These are phyloP conservation scores for Hyles euphorbiae DNA, from an alignment of 1,140 invertebrate genomes.

Conservation along the genomic window DNA sequence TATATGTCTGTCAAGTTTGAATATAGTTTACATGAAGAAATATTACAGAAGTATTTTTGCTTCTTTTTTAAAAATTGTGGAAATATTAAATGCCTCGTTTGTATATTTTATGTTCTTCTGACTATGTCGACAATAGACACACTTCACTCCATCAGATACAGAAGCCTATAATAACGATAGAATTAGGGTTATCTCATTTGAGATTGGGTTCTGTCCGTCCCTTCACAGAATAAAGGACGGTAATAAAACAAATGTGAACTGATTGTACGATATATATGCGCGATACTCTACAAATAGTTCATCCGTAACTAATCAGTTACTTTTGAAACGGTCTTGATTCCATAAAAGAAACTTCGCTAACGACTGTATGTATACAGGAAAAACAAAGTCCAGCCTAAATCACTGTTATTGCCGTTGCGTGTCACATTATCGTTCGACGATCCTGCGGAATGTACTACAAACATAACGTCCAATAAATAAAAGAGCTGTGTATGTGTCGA, in stretches of 20 bases:
- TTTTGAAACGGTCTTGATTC: conserved; percentile 11
- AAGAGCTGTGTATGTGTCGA: conserved; percentile 30
- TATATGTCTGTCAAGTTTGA: too few relatives aligned
- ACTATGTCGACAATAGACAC: too few relatives aligned
- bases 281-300: conserved; percentile 1
- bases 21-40: too few relatives aligned
- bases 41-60: too few relatives aligned
- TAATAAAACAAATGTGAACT: too few relatives aligned
- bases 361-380: conserved; percentile 7
- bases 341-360: conserved; percentile 11
- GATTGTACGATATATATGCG: too few relatives aligned
- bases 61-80: neutral
- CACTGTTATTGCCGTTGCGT: conserved; percentile 26
- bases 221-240: too few relatives aligned
- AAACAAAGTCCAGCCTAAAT: conserved; percentile 21
- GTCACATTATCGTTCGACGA: conserved; percentile 25
- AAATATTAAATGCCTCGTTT: neutral
- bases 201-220: too few relatives aligned
- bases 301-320: neutral
- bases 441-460: conserved; percentile 21
- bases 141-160: too few relatives aligned
- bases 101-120: too few relatives aligned
- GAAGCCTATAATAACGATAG: too few relatives aligned
- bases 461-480: conserved; percentile 36
- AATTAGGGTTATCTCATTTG: too few relatives aligned